Evolutionary conservation across 2,113 vertebrate species (phyloP).

Genomic region (Zosterops japonicus): DNA sequence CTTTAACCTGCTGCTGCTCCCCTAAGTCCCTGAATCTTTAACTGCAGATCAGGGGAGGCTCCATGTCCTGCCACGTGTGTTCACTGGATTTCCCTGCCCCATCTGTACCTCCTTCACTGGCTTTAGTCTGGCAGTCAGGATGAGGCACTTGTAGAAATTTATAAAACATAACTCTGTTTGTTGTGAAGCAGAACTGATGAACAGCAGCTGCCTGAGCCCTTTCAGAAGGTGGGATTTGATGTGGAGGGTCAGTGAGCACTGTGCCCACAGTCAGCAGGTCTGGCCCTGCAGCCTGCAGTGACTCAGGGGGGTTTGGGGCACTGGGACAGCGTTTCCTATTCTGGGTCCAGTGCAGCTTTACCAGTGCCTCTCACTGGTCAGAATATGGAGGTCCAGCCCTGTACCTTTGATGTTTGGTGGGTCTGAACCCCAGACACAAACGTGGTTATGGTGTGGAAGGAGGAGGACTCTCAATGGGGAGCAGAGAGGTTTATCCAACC

Average conservation of each 20-base stretch:
- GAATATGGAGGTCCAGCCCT: too few relatives aligned
- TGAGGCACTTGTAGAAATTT: not conserved
- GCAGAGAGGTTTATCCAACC: too few relatives aligned
- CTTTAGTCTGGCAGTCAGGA: not conserved
- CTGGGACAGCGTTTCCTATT: rapidly evolving
- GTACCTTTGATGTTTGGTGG: too few relatives aligned
- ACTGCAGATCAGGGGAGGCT: not conserved
- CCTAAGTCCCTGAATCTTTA: conserved; percentile 7
- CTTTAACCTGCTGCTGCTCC: conserved; percentile 29
- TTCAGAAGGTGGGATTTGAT: not conserved
- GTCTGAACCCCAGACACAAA: too few relatives aligned
- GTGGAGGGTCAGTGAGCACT: rapidly evolving
- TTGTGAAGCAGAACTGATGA: not conserved
- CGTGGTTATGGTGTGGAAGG: too few relatives aligned
- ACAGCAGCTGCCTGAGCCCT: not conserved
- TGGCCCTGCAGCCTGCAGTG: rapidly evolving
- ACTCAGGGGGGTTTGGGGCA: rapidly evolving
- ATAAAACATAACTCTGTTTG: not conserved
- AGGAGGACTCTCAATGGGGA: too few relatives aligned
- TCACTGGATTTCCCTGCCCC: not conserved
- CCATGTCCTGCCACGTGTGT: not conserved
- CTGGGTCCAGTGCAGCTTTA: too few relatives aligned
- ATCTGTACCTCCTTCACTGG: not conserved
- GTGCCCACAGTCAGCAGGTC: not conserved
- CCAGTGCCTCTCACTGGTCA: too few relatives aligned